phyloP scores from a whole-genome alignment of 2,797 vertebrate genomes.

The Pogonophryne albipinna region DNA sequence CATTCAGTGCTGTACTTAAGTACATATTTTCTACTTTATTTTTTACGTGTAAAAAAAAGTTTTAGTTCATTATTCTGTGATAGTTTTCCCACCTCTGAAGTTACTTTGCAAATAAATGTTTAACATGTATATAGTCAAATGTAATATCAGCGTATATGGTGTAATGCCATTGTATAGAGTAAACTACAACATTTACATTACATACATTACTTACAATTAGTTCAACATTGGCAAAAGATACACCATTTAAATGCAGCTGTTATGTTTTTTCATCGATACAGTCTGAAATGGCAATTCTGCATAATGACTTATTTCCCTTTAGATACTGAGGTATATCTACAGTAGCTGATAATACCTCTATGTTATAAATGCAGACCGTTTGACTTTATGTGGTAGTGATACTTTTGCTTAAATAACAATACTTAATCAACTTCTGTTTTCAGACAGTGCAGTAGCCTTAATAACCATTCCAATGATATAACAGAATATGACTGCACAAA shows the following conservation, averaged over 20 bases:
- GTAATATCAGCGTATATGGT: background rate
- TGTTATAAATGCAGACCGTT: no score
- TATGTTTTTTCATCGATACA: background rate
- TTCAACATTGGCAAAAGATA: no score
- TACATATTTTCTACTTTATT: background rate
- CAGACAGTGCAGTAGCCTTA: background rate
- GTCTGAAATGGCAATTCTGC: no score
- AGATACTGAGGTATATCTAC: background rate
- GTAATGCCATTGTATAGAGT: background rate
- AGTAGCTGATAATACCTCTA: background rate
- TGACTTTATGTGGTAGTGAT: no score
- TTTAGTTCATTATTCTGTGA: no score
- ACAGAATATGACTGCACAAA: slow-evolving; percentile 2
- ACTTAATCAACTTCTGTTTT: background rate
- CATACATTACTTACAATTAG: background rate
- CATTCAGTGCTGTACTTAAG: no score
- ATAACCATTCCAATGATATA: background rate
- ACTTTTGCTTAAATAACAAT: background rate
- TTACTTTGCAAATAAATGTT: background rate
- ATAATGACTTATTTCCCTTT: background rate
- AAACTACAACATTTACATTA: background rate
- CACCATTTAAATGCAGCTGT: background rate
- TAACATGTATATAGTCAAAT: background rate
- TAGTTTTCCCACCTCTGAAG: background rate
- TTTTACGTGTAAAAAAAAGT: background rate